phyloP scores from a whole-genome alignment of 23 tunicate genomes.

The Trididemnum nubilum region DNA sequence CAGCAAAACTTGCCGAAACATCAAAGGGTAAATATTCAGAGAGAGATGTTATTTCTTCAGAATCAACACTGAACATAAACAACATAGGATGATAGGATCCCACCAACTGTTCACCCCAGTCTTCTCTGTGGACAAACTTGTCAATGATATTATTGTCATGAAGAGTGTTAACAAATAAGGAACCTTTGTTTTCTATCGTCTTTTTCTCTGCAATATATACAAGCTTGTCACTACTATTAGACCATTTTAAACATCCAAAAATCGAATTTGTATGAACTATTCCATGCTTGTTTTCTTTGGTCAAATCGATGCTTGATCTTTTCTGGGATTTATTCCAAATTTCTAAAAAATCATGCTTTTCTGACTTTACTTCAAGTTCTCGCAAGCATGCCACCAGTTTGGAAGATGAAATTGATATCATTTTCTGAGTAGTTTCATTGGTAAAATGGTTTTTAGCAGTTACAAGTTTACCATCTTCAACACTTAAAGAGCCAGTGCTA shows the following conservation, averaged over 20 bases:
- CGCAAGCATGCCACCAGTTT: slow-evolving; percentile 43
- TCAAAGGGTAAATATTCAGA: slow-evolving; percentile 39
- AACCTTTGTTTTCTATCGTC: slow-evolving; percentile 23
- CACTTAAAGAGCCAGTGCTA: slow-evolving; percentile 5
- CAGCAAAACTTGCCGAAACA: slow-evolving; percentile 42
- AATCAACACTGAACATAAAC: slow-evolving; percentile 52
- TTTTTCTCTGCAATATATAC: slow-evolving; percentile 78
- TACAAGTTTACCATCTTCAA: background rate
- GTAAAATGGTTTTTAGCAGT: slow-evolving; percentile 1
- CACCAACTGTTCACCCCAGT: slow-evolving; percentile 89
- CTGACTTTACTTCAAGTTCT: slow-evolving; percentile 42
- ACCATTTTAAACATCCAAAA: slow-evolving; percentile 86
- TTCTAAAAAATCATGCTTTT: slow-evolving; percentile 60
- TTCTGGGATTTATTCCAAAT: slow-evolving; percentile 55
- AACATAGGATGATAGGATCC: slow-evolving; percentile 47
- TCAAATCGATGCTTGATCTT: slow-evolving; percentile 47
- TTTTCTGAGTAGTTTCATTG: slow-evolving; percentile 45
- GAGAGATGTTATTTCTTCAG: slow-evolving; percentile 23
- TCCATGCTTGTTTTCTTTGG: slow-evolving; percentile 68
- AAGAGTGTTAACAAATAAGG: slow-evolving; percentile 31
- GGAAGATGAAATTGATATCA: slow-evolving; percentile 34
- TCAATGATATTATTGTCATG: slow-evolving; percentile 26
- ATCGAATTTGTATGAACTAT: slow-evolving; percentile 52
- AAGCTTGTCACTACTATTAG: slow-evolving; percentile 48
- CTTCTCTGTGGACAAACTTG: slow-evolving; percentile 51